A percentile compares a stretch with the other conserved stretches of the same genome.
Conservation (phyloP, 1,140 invertebrate genomes). For the Drosophila arizonae region DNA sequence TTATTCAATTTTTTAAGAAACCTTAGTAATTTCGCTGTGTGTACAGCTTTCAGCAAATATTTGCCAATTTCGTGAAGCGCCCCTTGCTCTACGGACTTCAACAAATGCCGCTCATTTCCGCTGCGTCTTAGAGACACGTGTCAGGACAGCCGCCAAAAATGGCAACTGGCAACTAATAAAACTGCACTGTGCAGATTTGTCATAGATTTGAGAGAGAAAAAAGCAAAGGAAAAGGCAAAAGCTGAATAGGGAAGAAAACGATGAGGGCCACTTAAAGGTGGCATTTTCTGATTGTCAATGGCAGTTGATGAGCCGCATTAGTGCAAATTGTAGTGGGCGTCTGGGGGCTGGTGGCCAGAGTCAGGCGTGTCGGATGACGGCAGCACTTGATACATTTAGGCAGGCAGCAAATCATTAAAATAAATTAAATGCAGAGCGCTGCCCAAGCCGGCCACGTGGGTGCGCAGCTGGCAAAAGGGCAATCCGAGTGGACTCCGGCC, state of each 20-base stretch:
- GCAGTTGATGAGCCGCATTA: conserved; percentile 67
- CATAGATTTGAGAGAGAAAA: conserved; percentile 53
- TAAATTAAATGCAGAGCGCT: conserved; percentile 50
- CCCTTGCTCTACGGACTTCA: conserved; percentile 19
- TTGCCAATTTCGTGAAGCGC: conserved; percentile 46
- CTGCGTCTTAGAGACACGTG: conserved; percentile 72
- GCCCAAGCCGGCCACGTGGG: conserved; percentile 14
- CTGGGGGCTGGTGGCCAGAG: conserved; percentile 18
- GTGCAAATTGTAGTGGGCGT: conserved; percentile 72
- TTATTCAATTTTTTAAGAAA: neutral
- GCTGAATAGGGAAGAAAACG: conserved; percentile 17
- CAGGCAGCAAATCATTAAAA: conserved; percentile 51
- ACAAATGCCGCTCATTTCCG: conserved; percentile 70
- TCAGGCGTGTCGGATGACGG: conserved; percentile 21
- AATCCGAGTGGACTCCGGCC: neutral
- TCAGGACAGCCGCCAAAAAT: conserved; percentile 39
- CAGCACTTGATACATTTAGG: conserved; percentile 58
- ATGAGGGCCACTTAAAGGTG: conserved; percentile 67
- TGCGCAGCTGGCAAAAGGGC: conserved; percentile 12
- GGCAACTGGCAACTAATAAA: conserved; percentile 72
- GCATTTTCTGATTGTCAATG: conserved; percentile 58
- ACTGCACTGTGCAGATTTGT: conserved; percentile 70
- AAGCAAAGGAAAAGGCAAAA: conserved; percentile 44
- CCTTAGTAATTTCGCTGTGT: conserved; percentile 38
- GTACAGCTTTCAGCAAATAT: conserved; percentile 35